Conservation (phyloP, 2,888 invertebrate genomes). For the Calameuta idolon region DNA sequence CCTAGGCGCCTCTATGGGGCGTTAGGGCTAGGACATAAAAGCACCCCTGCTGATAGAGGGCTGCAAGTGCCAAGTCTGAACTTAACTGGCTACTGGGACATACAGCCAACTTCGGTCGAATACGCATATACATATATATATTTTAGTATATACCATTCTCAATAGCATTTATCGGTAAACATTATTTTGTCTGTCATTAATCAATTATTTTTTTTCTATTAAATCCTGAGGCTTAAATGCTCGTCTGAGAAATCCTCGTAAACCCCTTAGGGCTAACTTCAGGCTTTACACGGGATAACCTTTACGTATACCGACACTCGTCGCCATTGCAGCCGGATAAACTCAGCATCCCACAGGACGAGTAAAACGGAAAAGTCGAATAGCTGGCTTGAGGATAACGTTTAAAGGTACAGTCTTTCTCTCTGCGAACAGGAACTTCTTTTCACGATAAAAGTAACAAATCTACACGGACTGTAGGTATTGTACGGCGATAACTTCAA, state of each 20-base stretch:
- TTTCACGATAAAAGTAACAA: background rate
- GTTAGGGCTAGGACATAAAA: background rate
- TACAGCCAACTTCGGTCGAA: background rate
- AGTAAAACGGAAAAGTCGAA: background rate
- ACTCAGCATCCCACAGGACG: background rate
- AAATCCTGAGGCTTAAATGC: background rate
- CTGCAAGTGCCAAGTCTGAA: constrained; percentile 8
- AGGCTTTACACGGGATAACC: background rate
- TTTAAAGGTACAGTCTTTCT: background rate
- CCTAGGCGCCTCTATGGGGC: constrained; percentile 8
- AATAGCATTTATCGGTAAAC: background rate
- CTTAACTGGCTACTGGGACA: constrained; percentile 1
- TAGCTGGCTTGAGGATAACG: background rate
- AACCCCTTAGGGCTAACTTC: background rate
- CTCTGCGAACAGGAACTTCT: background rate
- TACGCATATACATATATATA: background rate
- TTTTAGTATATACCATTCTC: background rate
- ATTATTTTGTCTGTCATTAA: background rate
- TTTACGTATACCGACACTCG: background rate
- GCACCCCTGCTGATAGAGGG: constrained; percentile 7
- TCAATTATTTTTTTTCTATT: background rate
- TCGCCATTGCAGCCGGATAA: background rate
- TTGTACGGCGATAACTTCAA: background rate
- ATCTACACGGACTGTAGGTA: background rate
- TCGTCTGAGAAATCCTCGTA: background rate